Conservation (phyloP, 1,140 invertebrate species). For the Mylabris phalerata region DNA sequence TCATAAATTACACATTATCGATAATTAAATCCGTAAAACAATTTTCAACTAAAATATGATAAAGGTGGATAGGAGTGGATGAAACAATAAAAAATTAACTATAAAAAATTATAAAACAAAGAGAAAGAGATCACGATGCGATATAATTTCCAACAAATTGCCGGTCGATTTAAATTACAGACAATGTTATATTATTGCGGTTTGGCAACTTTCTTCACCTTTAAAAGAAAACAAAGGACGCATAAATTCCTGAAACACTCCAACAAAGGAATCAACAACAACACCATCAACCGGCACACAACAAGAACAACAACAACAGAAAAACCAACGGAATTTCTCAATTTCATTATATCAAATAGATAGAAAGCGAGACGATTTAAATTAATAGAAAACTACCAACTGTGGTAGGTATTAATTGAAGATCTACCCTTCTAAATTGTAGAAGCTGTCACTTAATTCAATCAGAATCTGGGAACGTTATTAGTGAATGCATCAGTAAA, state of each 20-base stretch:
- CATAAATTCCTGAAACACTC: slow-evolving; percentile 4
- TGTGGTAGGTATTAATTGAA: slow-evolving; percentile 5
- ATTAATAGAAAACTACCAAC: too few species aligned
- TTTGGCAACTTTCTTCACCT: slow-evolving; percentile 16
- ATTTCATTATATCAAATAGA: too few species aligned
- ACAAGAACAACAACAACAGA: too few species aligned
- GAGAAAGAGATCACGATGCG: neutral
- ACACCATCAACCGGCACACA: too few species aligned
- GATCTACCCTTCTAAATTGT: slow-evolving; percentile 3
- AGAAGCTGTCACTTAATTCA: slow-evolving; percentile 13
- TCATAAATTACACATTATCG: slow-evolving; percentile 16
- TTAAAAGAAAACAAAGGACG: slow-evolving; percentile 15
- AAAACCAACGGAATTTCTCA: too few species aligned
- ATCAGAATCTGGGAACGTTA: slow-evolving; percentile 9
- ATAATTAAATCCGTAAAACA: slow-evolving; percentile 6
- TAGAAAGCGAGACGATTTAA: too few species aligned
- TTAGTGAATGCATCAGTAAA: slow-evolving; percentile 8
- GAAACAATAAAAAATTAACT: too few species aligned
- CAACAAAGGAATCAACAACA: neutral
- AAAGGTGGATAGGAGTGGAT: too few species aligned
- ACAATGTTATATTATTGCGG: slow-evolving; percentile 7
- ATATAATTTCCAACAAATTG: slow-evolving; percentile 12
- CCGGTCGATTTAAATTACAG: slow-evolving; percentile 14
- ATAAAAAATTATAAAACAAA: too few species aligned
- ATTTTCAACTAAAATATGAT: too few species aligned